These are phyloP conservation scores for Andinoacara biseriatus DNA, from an alignment of 2,113 vertebrate species.

Conservation along the genomic window DNA sequence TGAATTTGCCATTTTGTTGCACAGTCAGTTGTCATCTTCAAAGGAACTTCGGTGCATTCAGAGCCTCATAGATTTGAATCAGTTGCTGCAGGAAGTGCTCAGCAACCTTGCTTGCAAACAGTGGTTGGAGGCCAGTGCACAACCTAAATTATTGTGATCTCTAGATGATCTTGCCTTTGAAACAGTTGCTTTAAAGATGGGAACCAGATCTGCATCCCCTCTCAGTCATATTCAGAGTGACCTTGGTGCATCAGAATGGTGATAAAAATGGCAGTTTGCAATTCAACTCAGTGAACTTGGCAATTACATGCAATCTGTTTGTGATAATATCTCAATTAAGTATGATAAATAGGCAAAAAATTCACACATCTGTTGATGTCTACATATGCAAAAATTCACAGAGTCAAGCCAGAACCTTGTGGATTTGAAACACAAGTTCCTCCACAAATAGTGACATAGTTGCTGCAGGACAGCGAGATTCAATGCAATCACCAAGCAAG, in stretches of 20 bases:
- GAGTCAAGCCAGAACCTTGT: neutral
- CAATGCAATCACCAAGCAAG: neutral
- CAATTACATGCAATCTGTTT: no score
- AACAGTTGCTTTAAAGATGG: neutral
- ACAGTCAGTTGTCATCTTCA: no score
- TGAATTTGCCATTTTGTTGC: no score
- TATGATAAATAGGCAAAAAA: neutral
- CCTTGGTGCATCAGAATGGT: neutral
- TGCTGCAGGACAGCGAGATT: neutral
- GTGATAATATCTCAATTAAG: neutral
- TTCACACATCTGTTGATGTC: neutral
- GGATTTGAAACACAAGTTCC: neutral
- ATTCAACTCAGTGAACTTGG: rapidly evolving
- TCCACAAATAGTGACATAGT: neutral
- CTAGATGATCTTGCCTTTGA: neutral
- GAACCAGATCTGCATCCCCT: neutral
- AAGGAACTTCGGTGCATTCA: no score
- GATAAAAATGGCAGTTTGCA: neutral
- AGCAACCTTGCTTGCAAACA: neutral
- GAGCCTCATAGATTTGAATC: no score
- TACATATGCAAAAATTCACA: neutral
- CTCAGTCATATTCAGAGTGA: neutral
- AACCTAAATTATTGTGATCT: neutral
- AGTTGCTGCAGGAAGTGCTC: neutral
- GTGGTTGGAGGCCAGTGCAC: neutral